These are phyloP conservation scores for Myotis daubentonii DNA, from an alignment of 2,797 vertebrate species.

Conservation along the genomic window DNA sequence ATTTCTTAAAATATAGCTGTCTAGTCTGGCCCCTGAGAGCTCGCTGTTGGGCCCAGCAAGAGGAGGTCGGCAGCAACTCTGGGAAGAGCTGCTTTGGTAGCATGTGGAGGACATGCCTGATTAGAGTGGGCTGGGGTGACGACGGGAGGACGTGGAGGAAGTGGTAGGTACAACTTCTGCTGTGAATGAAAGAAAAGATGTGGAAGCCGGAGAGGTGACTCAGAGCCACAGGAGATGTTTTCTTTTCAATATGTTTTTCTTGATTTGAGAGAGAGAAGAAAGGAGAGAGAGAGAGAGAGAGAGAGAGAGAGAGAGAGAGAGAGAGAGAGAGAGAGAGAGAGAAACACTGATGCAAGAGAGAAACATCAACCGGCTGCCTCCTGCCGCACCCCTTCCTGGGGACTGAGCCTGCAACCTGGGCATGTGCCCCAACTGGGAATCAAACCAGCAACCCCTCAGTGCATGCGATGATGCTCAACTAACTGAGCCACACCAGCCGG, in stretches of 20 bases:
- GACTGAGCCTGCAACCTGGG: not conserved
- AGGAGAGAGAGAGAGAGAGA: too few relatives aligned
- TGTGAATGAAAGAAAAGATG: not conserved
- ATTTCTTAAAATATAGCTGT: too few relatives aligned
- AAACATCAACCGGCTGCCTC: not conserved
- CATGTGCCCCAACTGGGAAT: not conserved
- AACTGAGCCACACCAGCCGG: too few relatives aligned
- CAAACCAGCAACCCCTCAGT: not conserved
- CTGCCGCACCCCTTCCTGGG: too few relatives aligned
- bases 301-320: too few relatives aligned
- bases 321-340: too few relatives aligned
- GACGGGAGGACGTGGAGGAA: not conserved
- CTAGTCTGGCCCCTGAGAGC: fast-evolving
- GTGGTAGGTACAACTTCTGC: not conserved
- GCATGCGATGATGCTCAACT: not conserved
- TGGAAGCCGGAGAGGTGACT: not conserved
- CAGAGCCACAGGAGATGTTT: not conserved
- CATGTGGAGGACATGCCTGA: too few relatives aligned
- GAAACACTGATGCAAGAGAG: not conserved
- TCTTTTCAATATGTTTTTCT: not conserved
- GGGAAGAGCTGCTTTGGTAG: not conserved
- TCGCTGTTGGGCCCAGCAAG: not conserved
- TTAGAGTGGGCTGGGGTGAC: too few relatives aligned
- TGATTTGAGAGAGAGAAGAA: too few relatives aligned
- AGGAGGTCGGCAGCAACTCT: fast-evolving